Base-by-base conservation (phyloP, 2,797 vertebrate genomes). In the Urophycis tenuis region DNA sequence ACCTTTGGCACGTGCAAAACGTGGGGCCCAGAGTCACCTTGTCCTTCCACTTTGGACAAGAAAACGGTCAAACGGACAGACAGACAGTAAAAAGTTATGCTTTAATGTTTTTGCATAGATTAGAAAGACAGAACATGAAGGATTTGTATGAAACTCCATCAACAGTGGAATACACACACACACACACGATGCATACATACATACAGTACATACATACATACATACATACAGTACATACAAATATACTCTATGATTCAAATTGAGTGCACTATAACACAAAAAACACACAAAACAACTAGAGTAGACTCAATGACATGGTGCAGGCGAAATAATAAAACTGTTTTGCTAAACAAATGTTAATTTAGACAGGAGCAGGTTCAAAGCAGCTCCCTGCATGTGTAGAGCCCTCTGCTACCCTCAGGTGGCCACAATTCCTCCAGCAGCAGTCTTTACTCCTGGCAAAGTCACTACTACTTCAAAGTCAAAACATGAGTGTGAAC, bases 381-480 rank as follows among this genome's bases (percentile, higher is more conserved):
- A 79, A 85, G 78, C 80, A 73, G 75, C 25, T 64, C 83, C 81
- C 81, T 79, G 0, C 49, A 70, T 79, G 84, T 33, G 29, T 2
- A 3, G 15, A 34, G 49, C 78, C 71, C 71, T 22, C 69, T 33
- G 73, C 10, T 67, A 29, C 77, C 87, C 89, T 87, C 85, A 78
- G 88, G 89, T 85, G 87, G 87, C 80, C 69, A 71, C 79, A 88
- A 82, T 79, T 79, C 84, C 84, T 83, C 87, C 85, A 85, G 78
- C 80, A 83, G 87, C 74, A 33, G 85, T 85, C 84, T 36, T 82
- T 79, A 81, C 88, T 83, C 73, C 79, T 25, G 25, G 89, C 84
- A 89, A 89, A 90, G 89, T 91, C 89, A 85, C 75, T 81, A 85
- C 88, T 88, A 84, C 88, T 89, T 89, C 88, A 91, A 90, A 92